Conservation (phyloP, 1,140 invertebrate genomes). For the Drosophila nebulosa region DNA sequence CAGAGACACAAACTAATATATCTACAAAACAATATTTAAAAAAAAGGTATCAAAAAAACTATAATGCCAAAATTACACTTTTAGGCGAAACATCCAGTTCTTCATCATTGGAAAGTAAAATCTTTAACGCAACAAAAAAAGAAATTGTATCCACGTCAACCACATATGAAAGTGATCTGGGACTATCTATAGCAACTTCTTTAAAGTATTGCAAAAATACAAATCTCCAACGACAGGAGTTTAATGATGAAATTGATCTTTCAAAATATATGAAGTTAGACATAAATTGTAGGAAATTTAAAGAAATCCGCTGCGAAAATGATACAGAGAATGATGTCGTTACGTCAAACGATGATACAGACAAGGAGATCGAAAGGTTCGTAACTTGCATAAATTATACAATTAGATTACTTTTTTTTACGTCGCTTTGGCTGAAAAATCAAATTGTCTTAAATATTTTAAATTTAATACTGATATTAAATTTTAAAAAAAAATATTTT, state of each 20-base stretch:
- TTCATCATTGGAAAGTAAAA: slow-evolving; percentile 9
- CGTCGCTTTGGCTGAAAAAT: no score
- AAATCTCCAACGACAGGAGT: slow-evolving; percentile 11
- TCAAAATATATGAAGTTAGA: slow-evolving; percentile 60
- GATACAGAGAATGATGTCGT: slow-evolving; percentile 65
- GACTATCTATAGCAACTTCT: not conserved
- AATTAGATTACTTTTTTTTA: no score
- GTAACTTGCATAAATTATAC: no score
- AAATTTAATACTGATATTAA: no score
- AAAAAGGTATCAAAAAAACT: slow-evolving; percentile 26
- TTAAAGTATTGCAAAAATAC: not conserved
- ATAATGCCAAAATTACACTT: slow-evolving; percentile 36
- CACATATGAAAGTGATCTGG: not conserved
- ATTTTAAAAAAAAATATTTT: no score
- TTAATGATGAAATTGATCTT: slow-evolving; percentile 59
- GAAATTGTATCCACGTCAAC: not conserved
- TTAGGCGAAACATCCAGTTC: slow-evolving; percentile 35
- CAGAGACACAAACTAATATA: slow-evolving; percentile 2
- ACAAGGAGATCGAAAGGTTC: no score
- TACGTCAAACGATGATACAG: no score
- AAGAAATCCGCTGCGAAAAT: slow-evolving; percentile 13
- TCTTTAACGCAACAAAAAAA: not conserved
- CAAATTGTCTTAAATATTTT: no score
- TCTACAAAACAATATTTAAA: slow-evolving; percentile 3
- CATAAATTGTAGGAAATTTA: slow-evolving; percentile 18